phyloP scores from a whole-genome alignment of 2,888 invertebrate species.

The Plebejus anna region DNA sequence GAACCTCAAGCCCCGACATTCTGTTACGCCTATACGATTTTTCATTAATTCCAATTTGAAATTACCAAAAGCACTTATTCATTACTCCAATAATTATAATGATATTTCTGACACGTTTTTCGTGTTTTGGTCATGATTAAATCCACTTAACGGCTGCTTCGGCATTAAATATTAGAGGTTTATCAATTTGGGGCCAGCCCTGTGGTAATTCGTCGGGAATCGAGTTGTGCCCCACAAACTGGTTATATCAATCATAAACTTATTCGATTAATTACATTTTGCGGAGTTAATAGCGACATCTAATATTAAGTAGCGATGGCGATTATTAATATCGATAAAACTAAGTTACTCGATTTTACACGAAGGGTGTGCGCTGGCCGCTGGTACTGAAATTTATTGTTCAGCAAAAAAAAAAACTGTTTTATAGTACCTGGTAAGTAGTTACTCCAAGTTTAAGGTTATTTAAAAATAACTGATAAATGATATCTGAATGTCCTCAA shows the following conservation, averaged over 20 bases:
- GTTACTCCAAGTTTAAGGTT: too few relatives aligned
- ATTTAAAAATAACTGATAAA: too few relatives aligned
- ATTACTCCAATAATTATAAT: constrained; percentile 25
- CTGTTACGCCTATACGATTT: neutral
- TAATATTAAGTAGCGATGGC: constrained; percentile 68
- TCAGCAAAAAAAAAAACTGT: too few relatives aligned
- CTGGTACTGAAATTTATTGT: neutral
- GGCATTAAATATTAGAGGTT: constrained; percentile 35
- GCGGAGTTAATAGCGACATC: constrained; percentile 81
- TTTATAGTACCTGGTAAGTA: too few relatives aligned
- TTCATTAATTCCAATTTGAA: constrained; percentile 22
- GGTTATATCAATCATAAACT: constrained; percentile 81
- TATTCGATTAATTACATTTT: constrained; percentile 81
- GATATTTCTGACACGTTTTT: constrained; percentile 22
- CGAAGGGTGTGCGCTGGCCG: too few relatives aligned
- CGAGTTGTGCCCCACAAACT: constrained; percentile 78
- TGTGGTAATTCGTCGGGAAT: constrained; percentile 65
- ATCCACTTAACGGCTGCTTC: constrained; percentile 23
- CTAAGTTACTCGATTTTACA: neutral
- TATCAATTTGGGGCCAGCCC: constrained; percentile 76
- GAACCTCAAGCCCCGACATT: neutral
- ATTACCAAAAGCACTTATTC: constrained; percentile 20
- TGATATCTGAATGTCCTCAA: neutral
- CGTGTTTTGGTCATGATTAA: constrained; percentile 22
- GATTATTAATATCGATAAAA: constrained; percentile 35